These are phyloP conservation scores for Camelus bactrianus DNA, from an alignment of 2,113 vertebrate genomes.

Conservation along the genomic window DNA sequence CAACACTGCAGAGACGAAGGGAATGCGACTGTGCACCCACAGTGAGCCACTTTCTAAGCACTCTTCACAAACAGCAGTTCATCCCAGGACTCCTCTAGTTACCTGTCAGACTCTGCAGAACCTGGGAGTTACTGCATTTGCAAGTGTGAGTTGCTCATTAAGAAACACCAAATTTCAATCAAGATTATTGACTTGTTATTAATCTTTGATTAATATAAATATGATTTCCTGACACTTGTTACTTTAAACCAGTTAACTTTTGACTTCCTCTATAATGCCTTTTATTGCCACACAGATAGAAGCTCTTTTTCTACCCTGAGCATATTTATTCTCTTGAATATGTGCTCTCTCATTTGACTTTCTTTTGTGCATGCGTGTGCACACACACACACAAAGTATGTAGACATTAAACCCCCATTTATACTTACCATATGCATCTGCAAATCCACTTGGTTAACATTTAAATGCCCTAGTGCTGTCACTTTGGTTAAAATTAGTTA, in stretches of 20 bases:
- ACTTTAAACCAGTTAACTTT: not conserved
- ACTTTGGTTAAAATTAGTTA: conserved; percentile 83
- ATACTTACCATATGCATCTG: not conserved
- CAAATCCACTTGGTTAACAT: conserved; percentile 34
- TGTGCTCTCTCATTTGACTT: not conserved
- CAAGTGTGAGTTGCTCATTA: not conserved
- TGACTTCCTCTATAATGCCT: not conserved
- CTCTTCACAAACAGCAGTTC: not conserved
- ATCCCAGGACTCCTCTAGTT: not conserved
- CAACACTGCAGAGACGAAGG: not conserved
- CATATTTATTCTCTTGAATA: not conserved
- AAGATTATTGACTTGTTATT: not conserved
- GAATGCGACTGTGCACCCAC: not conserved
- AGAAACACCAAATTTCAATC: not conserved
- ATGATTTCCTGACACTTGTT: not conserved
- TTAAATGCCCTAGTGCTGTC: not conserved
- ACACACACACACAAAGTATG: not conserved
- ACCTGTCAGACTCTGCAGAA: not conserved
- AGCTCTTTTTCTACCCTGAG: not conserved
- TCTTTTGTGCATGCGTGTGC: not conserved
- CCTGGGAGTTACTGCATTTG: not conserved
- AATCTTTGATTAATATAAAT: not conserved
- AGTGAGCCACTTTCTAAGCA: not conserved
- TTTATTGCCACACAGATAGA: not conserved
- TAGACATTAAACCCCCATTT: not conserved